Conservation (phyloP, 2,888 invertebrate species). For the Amiota mariae region DNA sequence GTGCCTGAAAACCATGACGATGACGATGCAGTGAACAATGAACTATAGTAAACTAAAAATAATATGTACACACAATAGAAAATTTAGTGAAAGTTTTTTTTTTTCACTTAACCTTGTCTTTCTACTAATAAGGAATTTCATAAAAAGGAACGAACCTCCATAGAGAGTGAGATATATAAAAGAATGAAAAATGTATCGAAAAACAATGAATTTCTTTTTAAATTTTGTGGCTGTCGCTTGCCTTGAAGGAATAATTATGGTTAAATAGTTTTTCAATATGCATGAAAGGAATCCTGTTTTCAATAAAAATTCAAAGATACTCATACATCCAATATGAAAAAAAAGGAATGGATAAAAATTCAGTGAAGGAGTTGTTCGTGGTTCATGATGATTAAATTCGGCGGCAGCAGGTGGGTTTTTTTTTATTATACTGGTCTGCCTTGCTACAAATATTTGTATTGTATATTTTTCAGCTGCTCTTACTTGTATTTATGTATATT, state of each 20-base stretch:
- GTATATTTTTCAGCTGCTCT: conserved; percentile 16
- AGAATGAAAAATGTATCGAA: background rate
- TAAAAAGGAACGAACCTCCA: too few relatives aligned
- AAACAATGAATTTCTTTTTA: background rate
- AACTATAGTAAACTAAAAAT: too few relatives aligned
- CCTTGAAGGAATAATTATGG: conserved; percentile 16
- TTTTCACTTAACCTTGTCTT: too few relatives aligned
- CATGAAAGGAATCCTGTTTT: conserved; percentile 23
- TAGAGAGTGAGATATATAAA: background rate
- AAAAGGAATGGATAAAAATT: conserved; percentile 5
- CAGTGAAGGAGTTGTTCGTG: background rate
- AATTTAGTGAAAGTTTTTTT: too few relatives aligned
- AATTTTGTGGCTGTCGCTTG: background rate
- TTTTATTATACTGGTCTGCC: too few relatives aligned
- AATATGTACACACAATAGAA: too few relatives aligned
- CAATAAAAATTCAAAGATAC: background rate
- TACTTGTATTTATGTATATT: too few relatives aligned
- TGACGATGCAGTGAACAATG: too few relatives aligned
- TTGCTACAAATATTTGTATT: too few relatives aligned
- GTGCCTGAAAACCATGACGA: too few relatives aligned
- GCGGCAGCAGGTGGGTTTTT: conserved; percentile 11
- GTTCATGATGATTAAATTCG: conserved; percentile 15
- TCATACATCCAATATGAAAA: background rate
- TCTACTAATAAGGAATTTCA: too few relatives aligned
- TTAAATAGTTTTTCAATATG: conserved; percentile 17